Evolutionary conservation across 2,113 vertebrate genomes (phyloP).

Genomic region (Prionailurus viverrinus): DNA sequence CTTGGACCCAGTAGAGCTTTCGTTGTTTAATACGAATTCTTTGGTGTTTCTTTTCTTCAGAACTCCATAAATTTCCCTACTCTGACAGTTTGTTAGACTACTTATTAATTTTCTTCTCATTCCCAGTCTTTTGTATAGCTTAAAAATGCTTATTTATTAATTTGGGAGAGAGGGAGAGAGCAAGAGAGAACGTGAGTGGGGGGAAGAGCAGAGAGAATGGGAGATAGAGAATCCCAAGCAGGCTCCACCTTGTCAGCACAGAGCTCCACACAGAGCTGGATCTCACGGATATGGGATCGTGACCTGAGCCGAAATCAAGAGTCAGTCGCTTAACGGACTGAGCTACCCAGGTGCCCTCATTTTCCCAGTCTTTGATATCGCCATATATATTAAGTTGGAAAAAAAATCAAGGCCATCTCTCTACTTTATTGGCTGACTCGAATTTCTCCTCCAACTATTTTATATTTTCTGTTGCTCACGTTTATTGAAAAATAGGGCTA

Average conservation of each 20-base stretch:
- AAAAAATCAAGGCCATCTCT: background rate
- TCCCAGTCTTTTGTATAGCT: background rate
- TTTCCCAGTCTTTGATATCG: background rate
- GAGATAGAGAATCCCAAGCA: too few species aligned
- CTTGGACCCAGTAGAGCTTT: background rate
- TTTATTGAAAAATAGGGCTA: background rate
- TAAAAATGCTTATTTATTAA: too few species aligned
- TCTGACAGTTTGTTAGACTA: background rate
- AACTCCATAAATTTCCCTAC: background rate
- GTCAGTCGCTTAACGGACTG: too few species aligned
- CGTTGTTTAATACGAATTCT: background rate
- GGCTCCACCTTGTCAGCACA: too few species aligned
- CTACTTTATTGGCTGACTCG: background rate
- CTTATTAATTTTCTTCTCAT: too few species aligned
- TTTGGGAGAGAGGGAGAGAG: too few species aligned
- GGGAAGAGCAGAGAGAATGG: too few species aligned
- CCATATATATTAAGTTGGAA: background rate
- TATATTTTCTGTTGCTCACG: background rate
- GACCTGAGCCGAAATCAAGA: too few species aligned
- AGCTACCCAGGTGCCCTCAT: too few species aligned
- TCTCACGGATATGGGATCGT: too few species aligned
- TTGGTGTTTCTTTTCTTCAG: background rate
- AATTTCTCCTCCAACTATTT: background rate
- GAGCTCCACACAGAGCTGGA: too few species aligned
- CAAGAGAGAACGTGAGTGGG: too few species aligned